Base-by-base conservation (phyloP, 2,888 invertebrate species). In the Teleogryllus oceanicus region DNA sequence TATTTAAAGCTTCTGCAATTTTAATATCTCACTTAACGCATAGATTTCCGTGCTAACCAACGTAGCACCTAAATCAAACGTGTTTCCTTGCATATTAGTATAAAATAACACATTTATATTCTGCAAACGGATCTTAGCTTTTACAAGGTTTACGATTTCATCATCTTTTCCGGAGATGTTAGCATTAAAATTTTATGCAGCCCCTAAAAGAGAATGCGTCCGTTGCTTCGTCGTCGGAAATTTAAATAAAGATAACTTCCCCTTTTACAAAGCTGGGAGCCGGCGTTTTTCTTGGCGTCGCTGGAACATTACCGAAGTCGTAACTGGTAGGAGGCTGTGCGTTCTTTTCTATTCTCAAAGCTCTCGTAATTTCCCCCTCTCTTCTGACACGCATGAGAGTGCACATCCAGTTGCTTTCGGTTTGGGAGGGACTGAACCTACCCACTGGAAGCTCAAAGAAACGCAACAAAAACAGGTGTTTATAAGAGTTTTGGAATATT, bases 21-120 rank as follows among this genome's bases (percentile, higher is more conserved):
- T 62, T 62, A 62, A 62, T 62, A 62, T 62, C 62, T 62, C n/a
- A 62, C 62, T 62, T 62, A 62, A 62, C 62, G 62, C 62, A 62
- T 18, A 62, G 62, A 62, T 62, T 62, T 62, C 62, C 62, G 62
- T n/a, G 62, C 62, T 62, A 62, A 62, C 62, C 62, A 62, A 62
- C 62, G 62, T 62, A 62, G 62, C 62, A 62, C 62, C 62, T 62
- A 62, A 62, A 62, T 62, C 62, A 62, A 62, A 62, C 62, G 62
- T 62, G 62, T 62, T 62, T 62, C 62, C 62, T 62, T 18, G 62
- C 62, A 62, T 62, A 62, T 62, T 62, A 62, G 62, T 16, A 62
- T 62, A 62, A 62, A 62, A 62, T 62, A 62, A 62, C 62, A 62
- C 62, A 62, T 62, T 62, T 62, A 62, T 62, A 62, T 62, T 62